These are phyloP conservation scores for Thereva unica DNA, from an alignment of 2,888 invertebrate genomes.

Conservation along the genomic window DNA sequence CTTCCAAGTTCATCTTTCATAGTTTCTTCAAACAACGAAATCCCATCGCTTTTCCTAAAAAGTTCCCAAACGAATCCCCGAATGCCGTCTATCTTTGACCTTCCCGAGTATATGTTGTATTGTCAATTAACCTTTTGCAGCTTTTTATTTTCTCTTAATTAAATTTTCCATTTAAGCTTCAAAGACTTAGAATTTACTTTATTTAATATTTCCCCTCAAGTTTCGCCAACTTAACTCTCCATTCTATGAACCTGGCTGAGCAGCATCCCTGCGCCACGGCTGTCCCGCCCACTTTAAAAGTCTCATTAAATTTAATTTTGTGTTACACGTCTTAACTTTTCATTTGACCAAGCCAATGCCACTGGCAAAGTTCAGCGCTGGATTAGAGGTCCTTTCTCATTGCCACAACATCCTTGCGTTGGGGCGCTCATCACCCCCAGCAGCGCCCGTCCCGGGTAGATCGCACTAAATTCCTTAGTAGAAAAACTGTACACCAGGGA, in stretches of 20 bases:
- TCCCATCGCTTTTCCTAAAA: too few relatives aligned
- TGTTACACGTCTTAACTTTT: constrained; percentile 32
- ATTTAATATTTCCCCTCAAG: not conserved
- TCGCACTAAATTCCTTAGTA: not conserved
- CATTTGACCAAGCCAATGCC: constrained; percentile 30
- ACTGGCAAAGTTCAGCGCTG: constrained; percentile 11
- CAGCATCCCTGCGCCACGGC: constrained; percentile 11
- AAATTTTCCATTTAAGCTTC: constrained; percentile 7
- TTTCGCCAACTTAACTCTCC: not conserved
- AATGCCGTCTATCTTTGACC: too few relatives aligned
- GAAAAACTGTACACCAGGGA: not conserved
- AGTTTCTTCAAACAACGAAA: too few relatives aligned
- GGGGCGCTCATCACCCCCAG: constrained; percentile 17
- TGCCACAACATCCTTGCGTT: constrained; percentile 14
- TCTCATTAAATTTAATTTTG: constrained; percentile 33
- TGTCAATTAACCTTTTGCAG: constrained; percentile 17
- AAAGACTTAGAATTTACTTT: not conserved
- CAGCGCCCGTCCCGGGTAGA: constrained; percentile 16
- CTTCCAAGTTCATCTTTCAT: too few relatives aligned
- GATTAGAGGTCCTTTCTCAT: constrained; percentile 28
- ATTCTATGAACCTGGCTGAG: not conserved
- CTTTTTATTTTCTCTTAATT: not conserved
- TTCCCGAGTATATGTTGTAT: not conserved
- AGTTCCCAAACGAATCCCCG: too few relatives aligned
- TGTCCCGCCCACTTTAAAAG: not conserved